phyloP scores from a whole-genome alignment of 2,797 vertebrate species.

The Coregonus sp. region DNA sequence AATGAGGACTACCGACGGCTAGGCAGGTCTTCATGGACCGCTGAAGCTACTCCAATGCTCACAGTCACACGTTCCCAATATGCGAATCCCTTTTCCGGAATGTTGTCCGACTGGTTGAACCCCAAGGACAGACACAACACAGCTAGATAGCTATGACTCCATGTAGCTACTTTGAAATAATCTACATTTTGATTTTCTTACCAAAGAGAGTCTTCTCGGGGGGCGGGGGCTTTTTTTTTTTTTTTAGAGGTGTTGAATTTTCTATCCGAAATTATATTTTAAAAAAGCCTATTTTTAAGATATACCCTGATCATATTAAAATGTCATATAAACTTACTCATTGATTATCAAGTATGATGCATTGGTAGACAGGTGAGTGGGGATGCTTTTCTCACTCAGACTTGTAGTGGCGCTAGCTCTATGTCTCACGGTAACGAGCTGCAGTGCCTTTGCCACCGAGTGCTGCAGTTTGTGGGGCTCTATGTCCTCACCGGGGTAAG shows the following conservation, averaged over 20 bases:
- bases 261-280: too few relatives aligned
- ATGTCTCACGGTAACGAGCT: too few relatives aligned
- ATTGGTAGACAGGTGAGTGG: not conserved
- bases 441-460: too few relatives aligned
- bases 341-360: not conserved
- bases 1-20: not conserved
- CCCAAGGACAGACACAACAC: not conserved
- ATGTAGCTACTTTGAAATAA: not conserved
- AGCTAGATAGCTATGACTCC: not conserved
- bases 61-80: not conserved
- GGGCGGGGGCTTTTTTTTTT: not conserved
- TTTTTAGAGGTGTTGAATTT: too few relatives aligned
- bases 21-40: not conserved
- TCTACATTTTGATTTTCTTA: not conserved
- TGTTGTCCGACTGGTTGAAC: not conserved
- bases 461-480: too few relatives aligned
- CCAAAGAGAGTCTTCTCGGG: not conserved
- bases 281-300: too few relatives aligned
- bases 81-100: not conserved
- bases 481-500: too few relatives aligned
- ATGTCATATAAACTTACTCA: too few relatives aligned
- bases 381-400: constrained; percentile 47
- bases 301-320: too few relatives aligned
- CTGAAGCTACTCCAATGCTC: not conserved
- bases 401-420: too few relatives aligned